Conservation (phyloP, 2,888 invertebrate species). For the Thyatira batis region DNA sequence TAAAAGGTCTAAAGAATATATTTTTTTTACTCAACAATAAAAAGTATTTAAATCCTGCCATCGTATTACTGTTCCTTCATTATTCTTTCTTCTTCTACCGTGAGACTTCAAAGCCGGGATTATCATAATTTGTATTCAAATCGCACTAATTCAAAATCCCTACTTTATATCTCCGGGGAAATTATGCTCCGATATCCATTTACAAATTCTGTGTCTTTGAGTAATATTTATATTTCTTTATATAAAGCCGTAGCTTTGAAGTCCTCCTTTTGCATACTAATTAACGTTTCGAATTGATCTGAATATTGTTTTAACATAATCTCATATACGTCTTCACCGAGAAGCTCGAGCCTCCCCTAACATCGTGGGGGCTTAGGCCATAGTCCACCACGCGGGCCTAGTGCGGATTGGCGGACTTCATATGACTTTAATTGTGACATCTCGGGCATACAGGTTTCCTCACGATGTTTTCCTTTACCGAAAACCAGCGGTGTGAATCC, state of each 20-base stretch:
- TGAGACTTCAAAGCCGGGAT: neutral
- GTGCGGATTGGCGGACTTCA: no score
- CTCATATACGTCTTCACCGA: no score
- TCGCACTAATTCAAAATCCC: neutral
- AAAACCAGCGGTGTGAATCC: no score
- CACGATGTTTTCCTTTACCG: no score
- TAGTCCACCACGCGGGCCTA: no score
- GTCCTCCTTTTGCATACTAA: neutral
- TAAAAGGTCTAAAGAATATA: no score
- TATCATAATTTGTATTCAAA: neutral
- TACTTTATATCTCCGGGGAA: neutral
- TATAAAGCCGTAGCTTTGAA: neutral
- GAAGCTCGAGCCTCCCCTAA: no score
- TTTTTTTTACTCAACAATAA: no score
- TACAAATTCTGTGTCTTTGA: neutral
- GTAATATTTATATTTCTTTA: neutral
- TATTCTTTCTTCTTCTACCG: neutral
- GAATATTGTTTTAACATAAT: neutral
- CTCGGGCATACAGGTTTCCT: no score
- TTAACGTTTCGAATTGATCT: neutral
- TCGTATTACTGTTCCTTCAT: neutral
- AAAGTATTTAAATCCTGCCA: no score
- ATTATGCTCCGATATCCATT: neutral
- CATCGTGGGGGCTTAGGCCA: no score
- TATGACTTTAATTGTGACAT: no score